Evolutionary conservation across 2,113 vertebrate species (phyloP), one percentile per base, ranked within the genome.

Genomic region (Petaurus breviceps): DNA sequence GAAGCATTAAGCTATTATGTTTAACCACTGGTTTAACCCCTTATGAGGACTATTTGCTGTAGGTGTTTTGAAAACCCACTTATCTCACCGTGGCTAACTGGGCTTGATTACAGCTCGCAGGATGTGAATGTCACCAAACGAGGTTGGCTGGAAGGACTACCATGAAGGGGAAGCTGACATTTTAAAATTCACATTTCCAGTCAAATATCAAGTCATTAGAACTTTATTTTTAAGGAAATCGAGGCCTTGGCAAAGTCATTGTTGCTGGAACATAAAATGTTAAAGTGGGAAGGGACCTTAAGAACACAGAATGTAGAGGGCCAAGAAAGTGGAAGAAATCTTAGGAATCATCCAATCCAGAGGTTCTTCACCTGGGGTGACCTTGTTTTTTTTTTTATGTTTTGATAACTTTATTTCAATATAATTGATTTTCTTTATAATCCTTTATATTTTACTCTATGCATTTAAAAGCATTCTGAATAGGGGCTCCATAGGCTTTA

Each of bases 11-110:
- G 96, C 98, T 98, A 96, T 98, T 98, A 97, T 97, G 94, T 97
- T 95, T 96, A 98, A 97, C 96, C 92, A 92, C 89, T 43, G 2
- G 54, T 90, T 99, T 99, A 99, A 99, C 98, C 97, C 98, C 98
- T 98, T 95, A 12, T 93, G 92, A 53, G 53, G 51, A 92, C 55
- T 90, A 46, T 95, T 93, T 91, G 93, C 84, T 47, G 92, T 55
- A 91, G 54, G 47, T 50, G 84, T 95, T 96, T 96, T 89, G 68
- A 94, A 93, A 95, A 57, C 22, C 28, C 47, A n/a, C 92, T 97
- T 96, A 68, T 96, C 94, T 53, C 95, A 92, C 96, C 93, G 89
- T 97, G 84, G 46, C 77, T 55, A 52, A 94, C 57, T 91, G 51
- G 23, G 94, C 8, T 0, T 95, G 96, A 95, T 84, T 90, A 89